A percentile compares a stretch with the other conserved stretches of the same genome.
phyloP scores from a whole-genome alignment of 2,797 vertebrate genomes.

The Enoplosus armatus region DNA sequence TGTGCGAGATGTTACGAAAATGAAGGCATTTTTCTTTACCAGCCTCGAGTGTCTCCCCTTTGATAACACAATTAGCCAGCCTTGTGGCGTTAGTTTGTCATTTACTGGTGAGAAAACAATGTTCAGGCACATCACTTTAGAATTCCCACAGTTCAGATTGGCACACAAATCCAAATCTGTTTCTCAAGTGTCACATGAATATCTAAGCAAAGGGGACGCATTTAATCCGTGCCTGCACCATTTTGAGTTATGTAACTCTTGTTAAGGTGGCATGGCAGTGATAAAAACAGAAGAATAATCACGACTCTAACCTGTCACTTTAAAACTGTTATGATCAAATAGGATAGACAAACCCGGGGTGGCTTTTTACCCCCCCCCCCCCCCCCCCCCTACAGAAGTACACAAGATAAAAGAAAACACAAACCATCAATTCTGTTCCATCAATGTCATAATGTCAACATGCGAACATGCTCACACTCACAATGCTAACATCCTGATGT shows the following conservation, averaged over 20 bases:
- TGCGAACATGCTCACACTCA: too few species aligned
- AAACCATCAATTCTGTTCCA: too few species aligned
- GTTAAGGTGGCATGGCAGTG: conserved; percentile 3
- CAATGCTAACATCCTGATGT: background rate
- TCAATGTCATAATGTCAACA: too few species aligned
- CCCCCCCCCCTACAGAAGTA: too few species aligned
- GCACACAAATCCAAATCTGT: background rate
- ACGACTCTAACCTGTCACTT: too few species aligned
- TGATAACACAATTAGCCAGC: background rate
- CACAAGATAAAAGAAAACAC: too few species aligned
- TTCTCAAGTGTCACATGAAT: background rate
- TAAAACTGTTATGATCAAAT: too few species aligned
- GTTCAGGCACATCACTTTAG: background rate
- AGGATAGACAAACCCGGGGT: too few species aligned
- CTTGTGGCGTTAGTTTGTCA: background rate
- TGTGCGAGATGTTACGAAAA: background rate
- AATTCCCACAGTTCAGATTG: background rate
- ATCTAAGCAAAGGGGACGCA: background rate
- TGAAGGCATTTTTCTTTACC: background rate
- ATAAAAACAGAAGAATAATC: too few species aligned
- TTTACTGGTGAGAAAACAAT: background rate
- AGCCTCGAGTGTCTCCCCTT: background rate
- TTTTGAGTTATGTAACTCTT: conserved; percentile 31
- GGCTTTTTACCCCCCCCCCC: too few species aligned
- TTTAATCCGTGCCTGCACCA: background rate